Base-by-base conservation (phyloP, 2,888 invertebrate genomes). In the Beris chalybata region DNA sequence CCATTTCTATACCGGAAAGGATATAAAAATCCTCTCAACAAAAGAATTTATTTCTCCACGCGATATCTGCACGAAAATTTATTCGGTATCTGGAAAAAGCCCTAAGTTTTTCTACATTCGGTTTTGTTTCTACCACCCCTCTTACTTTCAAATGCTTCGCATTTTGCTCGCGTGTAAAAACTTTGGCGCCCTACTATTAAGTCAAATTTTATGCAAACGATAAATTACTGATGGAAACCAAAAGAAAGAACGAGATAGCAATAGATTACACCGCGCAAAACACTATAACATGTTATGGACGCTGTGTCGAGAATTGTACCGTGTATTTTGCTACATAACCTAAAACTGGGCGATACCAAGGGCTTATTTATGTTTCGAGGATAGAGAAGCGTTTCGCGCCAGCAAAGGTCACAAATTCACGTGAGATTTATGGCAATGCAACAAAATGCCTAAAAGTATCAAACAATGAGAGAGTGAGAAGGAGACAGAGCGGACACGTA, bases 131-230 rank as follows among this genome's bases (percentile, higher is more conserved):
- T 48, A 44, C 44, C 9, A 44, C 44, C 44, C 44, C 9, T 12
- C 9, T 12, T 44, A 44, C 44, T 44, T 44, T 9, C 9, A 44
- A 12, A n/a, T 12, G 44, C 3, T 44, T 44, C n/a, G 9, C n/a
- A 12, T 44, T 44, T 44, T 9, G n/a, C 3, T 44, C 44, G 13
- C 48, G 13, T 6, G 43, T 50, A 38, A 61, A 61, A 61, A 61
- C 52, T 61, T 52, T 15, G 61, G 38, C 52, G 50, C 31, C 52
- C 61, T 38, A 47, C 57, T 57, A 64, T 67, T 69, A 69, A 69
- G 69, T 69, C 69, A 69, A 69, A 69, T 69, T 67, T 69, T 69
- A 69, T 69, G 67, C 69, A 65, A 61, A 67, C 67, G 47, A 69
- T 69, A 69, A 69, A 69, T 67, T 66, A 59, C 59, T 53, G 43